Evolutionary conservation across 2,797 vertebrate genomes (phyloP), one percentile per base, ranked within the genome.

Genomic region (Spatula versicolor): DNA sequence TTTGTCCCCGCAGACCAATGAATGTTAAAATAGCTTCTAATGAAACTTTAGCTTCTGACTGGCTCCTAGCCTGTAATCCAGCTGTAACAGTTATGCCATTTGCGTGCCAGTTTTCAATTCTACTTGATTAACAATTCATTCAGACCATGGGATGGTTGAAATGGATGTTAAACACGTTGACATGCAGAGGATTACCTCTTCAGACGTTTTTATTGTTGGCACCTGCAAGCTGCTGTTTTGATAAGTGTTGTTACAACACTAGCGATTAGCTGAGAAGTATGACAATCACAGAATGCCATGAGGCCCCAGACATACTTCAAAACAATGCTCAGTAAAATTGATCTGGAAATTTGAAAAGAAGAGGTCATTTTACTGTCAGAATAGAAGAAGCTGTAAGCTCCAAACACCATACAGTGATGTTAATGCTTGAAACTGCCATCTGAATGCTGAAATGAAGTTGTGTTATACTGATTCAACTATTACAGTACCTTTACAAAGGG

Each of bases 1-100:
- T 23, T 94, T 92, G 92, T 95, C 88, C 83, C 86, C 54, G 33
- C 25, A 71, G 92, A 85, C 91, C 88, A 86, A 74, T 64, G 56
- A 83, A 90, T 64, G 79, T 80, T 80, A 82, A 92, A 97, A 95
- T 86, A 95, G 90, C 64, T 77, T 55, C 35, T 85, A 52, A 86
- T 73, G 95, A 95, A 97, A 96, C 90, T 41, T 59, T 69, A 95
- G 92, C 90, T 86, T 41, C 76, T 93, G 69, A 26, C 90, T 94
- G 91, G 74, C 87, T 85, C 66, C 31, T 71, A 37, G 71, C 69
- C 86, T 59, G 17, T 46, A 76, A 52, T 37, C 86, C 72, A 77
- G 55, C 81, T 88, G 54, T 56, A 69, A 82, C 73, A 82, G 88
- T 76, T 46, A 68, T 77, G 73, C 76, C 91, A 45, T 63, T 35